These are phyloP conservation scores for Coranthus polyacanthus DNA, from an alignment of 2,797 vertebrate species.

Conservation along the genomic window DNA sequence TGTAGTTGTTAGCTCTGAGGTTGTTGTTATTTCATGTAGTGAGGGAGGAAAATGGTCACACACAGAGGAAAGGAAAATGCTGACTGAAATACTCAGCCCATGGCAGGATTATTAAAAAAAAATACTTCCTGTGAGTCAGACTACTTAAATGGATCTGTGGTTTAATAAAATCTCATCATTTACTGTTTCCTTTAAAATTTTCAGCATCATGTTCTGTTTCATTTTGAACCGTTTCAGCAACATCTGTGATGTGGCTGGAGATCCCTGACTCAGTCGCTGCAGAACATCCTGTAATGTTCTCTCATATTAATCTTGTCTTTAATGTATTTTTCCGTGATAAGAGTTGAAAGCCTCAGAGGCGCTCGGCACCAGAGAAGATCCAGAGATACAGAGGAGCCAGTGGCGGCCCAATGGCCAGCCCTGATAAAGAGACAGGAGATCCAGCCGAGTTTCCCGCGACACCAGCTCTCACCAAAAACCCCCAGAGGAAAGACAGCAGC, in stretches of 20 bases:
- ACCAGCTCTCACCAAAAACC: slow-evolving; percentile 23
- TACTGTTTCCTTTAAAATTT: not conserved
- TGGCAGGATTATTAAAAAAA: no score
- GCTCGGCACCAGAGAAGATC: slow-evolving; percentile 61
- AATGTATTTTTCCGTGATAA: slow-evolving; percentile 80
- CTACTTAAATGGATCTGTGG: no score
- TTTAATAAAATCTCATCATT: no score
- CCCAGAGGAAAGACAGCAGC: slow-evolving; percentile 31
- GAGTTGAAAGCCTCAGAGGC: slow-evolving; percentile 66
- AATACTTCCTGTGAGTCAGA: no score
- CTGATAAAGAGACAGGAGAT: slow-evolving; percentile 64
- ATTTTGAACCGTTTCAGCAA: slow-evolving; percentile 33
- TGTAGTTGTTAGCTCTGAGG: no score
- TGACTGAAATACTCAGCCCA: no score
- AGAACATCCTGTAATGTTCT: slow-evolving; percentile 60
- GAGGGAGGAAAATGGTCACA: no score
- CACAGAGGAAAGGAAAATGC: no score
- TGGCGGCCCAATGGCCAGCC: slow-evolving; percentile 38
- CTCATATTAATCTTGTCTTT: slow-evolving; percentile 79
- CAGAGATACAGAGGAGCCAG: slow-evolving; percentile 66
- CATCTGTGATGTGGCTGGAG: slow-evolving; percentile 29
- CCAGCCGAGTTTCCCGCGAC: slow-evolving; percentile 49
- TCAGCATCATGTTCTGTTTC: not conserved
- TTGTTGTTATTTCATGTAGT: no score
- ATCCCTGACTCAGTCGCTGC: slow-evolving; percentile 65